Conservation (phyloP, 2,113 vertebrate genomes). For the Pterocles orientalis region DNA sequence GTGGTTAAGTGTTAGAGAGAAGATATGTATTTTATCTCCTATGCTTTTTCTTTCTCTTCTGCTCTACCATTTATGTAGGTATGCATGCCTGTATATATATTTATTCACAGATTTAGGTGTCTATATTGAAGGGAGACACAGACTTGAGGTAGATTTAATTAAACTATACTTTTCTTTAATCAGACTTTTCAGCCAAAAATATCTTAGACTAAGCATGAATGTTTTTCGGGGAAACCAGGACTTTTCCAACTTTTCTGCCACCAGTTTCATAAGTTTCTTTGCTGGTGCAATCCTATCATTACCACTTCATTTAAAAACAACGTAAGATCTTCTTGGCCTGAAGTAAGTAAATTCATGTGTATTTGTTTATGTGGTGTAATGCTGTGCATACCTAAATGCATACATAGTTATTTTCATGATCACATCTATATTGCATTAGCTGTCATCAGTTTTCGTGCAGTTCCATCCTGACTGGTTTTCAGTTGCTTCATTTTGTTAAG, state of each 20-base stretch:
- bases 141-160: not conserved
- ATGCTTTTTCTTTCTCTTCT: not conserved
- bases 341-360: not conserved
- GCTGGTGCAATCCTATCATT: not conserved
- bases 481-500: not conserved
- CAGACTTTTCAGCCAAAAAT: not conserved
- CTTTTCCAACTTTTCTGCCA: not conserved
- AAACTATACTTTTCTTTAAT: not conserved
- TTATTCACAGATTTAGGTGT: not conserved
- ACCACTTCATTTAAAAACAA: not conserved
- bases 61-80: not conserved
- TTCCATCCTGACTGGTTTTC: not conserved
- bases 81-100: not conserved
- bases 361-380: not conserved
- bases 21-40: not conserved
- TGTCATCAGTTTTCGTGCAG: not conserved
- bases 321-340: not conserved
- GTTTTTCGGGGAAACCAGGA: not conserved
- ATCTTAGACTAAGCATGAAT: not conserved
- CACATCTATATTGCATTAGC: not conserved
- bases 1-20: not conserved
- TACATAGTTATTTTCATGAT: not conserved
- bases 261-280: not conserved
- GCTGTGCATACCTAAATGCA: not conserved
- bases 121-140: not conserved